phyloP scores from a whole-genome alignment of 92 coral and sea anemone genomes.

The Heliopora coerulea region DNA sequence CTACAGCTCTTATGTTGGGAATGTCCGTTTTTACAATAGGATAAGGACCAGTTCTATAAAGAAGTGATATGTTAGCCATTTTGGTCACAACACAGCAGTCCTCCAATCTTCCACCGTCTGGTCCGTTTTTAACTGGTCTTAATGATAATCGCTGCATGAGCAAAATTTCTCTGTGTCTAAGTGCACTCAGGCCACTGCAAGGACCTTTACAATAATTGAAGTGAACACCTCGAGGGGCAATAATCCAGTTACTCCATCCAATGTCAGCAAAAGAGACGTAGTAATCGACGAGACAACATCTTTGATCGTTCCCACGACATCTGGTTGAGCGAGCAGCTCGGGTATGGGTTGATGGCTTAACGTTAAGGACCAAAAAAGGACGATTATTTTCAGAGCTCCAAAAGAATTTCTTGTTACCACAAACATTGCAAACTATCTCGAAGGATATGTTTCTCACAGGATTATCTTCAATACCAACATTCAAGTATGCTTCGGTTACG shows the following conservation, averaged over 20 bases:
- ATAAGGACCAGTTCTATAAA: not conserved
- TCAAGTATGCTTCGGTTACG: not conserved
- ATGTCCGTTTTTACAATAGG: not conserved
- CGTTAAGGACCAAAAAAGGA: not conserved
- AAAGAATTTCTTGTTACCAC: not conserved
- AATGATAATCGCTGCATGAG: too few species aligned
- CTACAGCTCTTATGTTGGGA: not conserved
- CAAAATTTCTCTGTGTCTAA: too few species aligned
- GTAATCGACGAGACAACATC: not conserved
- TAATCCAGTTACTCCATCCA: not conserved
- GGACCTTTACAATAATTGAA: slow-evolving; percentile 4
- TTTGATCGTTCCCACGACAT: not conserved
- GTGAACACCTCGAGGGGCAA: not conserved
- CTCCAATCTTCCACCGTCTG: too few species aligned
- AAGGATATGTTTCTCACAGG: not conserved
- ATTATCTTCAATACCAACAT: not conserved
- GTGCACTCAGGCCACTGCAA: not conserved
- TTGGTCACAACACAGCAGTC: slow-evolving; percentile 5
- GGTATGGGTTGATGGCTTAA: not conserved
- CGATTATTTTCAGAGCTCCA: not conserved
- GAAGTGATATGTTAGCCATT: not conserved
- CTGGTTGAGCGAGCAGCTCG: not conserved
- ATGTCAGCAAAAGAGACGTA: not conserved
- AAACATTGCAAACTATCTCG: not conserved
- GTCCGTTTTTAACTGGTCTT: too few species aligned